Evolutionary conservation across 2,797 vertebrate species (phyloP).

Genomic region (Parauchenoglanis punctatus): DNA sequence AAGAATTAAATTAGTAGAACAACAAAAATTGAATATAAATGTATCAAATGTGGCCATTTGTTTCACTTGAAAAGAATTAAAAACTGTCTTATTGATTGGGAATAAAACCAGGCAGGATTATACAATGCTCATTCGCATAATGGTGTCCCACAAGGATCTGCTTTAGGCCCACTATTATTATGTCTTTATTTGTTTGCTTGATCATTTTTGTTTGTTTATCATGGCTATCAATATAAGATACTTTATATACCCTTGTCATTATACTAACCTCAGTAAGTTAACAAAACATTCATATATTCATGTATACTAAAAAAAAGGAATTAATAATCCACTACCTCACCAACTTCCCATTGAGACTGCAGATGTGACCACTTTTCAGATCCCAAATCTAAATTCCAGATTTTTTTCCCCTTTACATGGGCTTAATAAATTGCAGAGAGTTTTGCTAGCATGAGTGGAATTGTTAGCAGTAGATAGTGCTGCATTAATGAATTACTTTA

Average conservation of each 20-base stretch:
- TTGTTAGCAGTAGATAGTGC: conserved; percentile 50
- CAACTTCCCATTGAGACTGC: background rate
- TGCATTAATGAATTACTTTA: conserved; percentile 61
- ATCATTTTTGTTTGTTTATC: background rate
- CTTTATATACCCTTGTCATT: background rate
- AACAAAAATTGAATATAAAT: background rate
- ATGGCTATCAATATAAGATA: background rate
- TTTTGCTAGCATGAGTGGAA: background rate
- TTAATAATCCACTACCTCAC: background rate
- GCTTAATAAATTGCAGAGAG: conserved; percentile 32
- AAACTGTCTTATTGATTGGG: background rate
- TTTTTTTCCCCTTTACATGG: background rate
- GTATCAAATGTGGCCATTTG: background rate
- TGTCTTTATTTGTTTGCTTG: background rate
- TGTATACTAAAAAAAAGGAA: background rate
- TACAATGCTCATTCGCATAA: background rate
- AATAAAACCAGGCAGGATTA: background rate
- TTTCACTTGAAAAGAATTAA: background rate
- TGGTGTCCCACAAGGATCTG: background rate
- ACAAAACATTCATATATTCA: background rate
- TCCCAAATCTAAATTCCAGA: conserved; percentile 9
- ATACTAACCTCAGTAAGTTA: too few species aligned
- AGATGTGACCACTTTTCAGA: background rate
- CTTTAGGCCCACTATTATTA: background rate
- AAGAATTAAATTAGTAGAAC: background rate